A percentile compares a stretch with the other conserved stretches of the same genome.
Conservation (phyloP, 2,113 vertebrate genomes). For the Indicator indicator region DNA sequence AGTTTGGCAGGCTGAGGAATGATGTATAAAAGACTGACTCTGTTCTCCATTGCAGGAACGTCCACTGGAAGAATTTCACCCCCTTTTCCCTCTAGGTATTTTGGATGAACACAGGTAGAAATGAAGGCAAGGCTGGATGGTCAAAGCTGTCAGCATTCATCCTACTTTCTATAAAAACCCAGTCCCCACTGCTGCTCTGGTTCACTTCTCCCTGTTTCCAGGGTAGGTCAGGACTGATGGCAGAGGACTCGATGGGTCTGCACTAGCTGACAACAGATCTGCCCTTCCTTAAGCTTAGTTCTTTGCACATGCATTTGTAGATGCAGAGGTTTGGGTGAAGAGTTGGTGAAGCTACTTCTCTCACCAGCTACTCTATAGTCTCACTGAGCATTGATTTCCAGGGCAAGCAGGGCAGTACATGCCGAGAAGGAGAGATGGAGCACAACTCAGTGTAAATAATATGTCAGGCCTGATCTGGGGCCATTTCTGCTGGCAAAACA, state of each 20-base stretch:
- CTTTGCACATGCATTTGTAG: not conserved
- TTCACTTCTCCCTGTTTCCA: not conserved
- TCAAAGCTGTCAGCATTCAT: not conserved
- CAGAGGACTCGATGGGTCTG: not conserved
- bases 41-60: not conserved
- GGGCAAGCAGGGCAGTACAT: conserved; percentile 23
- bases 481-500: conserved; percentile 28
- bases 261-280: not conserved
- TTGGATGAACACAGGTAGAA: not conserved
- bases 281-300: not conserved
- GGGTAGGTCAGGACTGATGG: not conserved
- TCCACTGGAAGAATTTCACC: not conserved
- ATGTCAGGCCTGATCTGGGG: not conserved
- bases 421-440: not conserved
- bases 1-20: not conserved
- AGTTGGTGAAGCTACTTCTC: not conserved
- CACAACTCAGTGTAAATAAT: conserved; percentile 40
- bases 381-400: conserved; percentile 46
- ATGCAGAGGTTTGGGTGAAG: not conserved
- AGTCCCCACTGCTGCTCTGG: not conserved
- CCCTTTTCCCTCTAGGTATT: not conserved
- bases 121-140: not conserved
- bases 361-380: conserved; percentile 20
- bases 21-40: not conserved
- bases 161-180: not conserved